phyloP scores from a whole-genome alignment of 2,888 invertebrate species.

The Zhuqinia jingwanae region DNA sequence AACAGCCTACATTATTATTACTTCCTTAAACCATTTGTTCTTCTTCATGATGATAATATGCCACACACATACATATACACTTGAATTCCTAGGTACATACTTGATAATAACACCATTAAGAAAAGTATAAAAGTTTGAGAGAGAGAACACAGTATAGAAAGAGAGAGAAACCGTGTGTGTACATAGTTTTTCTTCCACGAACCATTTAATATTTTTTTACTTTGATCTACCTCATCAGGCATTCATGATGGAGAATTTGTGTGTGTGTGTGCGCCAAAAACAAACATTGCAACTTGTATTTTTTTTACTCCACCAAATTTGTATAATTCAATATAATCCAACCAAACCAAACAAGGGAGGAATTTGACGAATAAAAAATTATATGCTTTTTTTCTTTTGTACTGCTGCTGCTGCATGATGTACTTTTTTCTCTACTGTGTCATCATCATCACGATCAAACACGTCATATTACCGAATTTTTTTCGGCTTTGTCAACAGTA shows the following conservation, averaged over 20 bases:
- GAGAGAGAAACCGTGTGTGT: too few species aligned
- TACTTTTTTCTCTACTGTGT: slow-evolving; percentile 40
- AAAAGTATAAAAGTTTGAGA: too few species aligned
- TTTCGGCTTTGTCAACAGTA: neutral
- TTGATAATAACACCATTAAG: too few species aligned
- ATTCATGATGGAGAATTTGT: slow-evolving; percentile 69
- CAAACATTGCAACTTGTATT: slow-evolving; percentile 31
- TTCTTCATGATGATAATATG: too few species aligned
- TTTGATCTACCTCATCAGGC: slow-evolving; percentile 65
- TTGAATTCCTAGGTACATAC: too few species aligned
- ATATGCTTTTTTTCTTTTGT: too few species aligned
- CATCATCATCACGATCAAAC: slow-evolving; percentile 28
- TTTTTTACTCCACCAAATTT: slow-evolving; percentile 50
- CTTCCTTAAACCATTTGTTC: slow-evolving; percentile 69
- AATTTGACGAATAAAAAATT: slow-evolving; percentile 48
- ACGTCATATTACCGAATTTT: neutral
- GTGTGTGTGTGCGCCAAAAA: slow-evolving; percentile 43
- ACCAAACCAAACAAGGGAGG: slow-evolving; percentile 13
- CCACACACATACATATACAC: slow-evolving; percentile 31
- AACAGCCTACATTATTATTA: slow-evolving; percentile 64
- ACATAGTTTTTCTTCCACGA: too few species aligned
- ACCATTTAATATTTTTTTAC: slow-evolving; percentile 50
- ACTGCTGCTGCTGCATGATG: slow-evolving; percentile 6
- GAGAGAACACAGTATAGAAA: too few species aligned
- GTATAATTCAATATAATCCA: slow-evolving; percentile 52